Base-by-base conservation (phyloP, 2,888 invertebrate species). In the Rhabditoides inermis region DNA sequence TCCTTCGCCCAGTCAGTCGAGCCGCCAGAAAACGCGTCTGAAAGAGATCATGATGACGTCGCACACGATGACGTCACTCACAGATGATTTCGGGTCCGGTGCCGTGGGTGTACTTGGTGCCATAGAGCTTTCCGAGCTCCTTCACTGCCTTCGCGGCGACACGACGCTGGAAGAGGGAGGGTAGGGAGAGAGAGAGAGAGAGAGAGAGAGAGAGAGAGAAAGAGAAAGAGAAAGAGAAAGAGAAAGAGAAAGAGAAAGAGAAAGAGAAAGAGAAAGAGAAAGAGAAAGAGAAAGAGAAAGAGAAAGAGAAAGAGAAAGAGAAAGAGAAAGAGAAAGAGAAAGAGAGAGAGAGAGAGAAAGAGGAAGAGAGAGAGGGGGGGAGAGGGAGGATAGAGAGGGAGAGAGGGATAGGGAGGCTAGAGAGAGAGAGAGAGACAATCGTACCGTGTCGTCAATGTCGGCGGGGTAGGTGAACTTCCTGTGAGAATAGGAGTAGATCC, bases 71-170 rank as follows among this genome's bases (percentile, higher is more conserved):
- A 15, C n/a, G 23, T n/a, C 12, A 51, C 67, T 59, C 46, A 75
- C 73, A 75, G 44, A 75, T 73, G 22, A 72, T 73, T 42, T 75
- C 73, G 0, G 75, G 75, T 12, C 75, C 75, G 1, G 74, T 76
- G 36, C 73, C 75, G 49, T 65, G 62, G 23, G 56, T 44, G 45
- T 74, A 75, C 44, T 66, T 60, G 6, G 75, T 75, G 28, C 75
- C 73, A 52, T 71, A 75, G 47, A 70, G 62, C 50, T 64, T 62
- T 26, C 67, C 68, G 2, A 75, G 56, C 20, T 67, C 72, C 12
- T 46, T 50, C 0, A 70, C 70, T 0, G 75, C 75, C 30, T 61
- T 60, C 6, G 60, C 58, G 32, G 75, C 75, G 2, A 74, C 71
- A 46, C 60, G 44, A 57, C 69, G 64, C 73, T 73, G 57, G 37